phyloP scores from a whole-genome alignment of 2,797 vertebrate genomes.

The Parotocinclus haroldoi region DNA sequence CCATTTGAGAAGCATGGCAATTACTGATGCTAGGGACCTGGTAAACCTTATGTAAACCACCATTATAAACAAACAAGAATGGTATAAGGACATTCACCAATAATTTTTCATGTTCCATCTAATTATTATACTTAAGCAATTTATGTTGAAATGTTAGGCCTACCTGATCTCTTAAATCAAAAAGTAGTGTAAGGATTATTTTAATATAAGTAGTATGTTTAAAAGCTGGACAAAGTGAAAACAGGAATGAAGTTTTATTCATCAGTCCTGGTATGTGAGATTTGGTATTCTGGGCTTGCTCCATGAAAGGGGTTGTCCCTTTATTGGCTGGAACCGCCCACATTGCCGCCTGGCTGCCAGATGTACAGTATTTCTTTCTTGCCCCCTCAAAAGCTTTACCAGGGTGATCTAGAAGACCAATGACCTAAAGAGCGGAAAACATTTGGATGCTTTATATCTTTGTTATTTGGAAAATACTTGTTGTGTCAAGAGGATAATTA shows the following conservation, averaged over 20 bases:
- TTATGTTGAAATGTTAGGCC: background rate
- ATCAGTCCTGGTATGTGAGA: slow-evolving; percentile 16
- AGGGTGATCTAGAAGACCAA: slow-evolving; percentile 32
- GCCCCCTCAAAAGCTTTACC: slow-evolving; percentile 29
- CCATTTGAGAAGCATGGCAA: slow-evolving; percentile 16
- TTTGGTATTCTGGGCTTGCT: slow-evolving; percentile 29
- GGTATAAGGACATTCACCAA: too few relatives aligned
- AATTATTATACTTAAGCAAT: too few relatives aligned
- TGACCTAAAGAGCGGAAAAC: slow-evolving; percentile 10
- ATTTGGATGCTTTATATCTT: background rate
- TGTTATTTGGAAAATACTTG: slow-evolving; percentile 6
- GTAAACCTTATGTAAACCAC: slow-evolving; percentile 21
- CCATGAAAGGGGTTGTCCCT: slow-evolving; percentile 35
- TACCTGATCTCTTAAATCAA: background rate
- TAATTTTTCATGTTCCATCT: too few relatives aligned
- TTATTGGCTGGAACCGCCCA: slow-evolving; percentile 46
- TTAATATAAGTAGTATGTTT: background rate
- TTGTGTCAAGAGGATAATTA: slow-evolving; percentile 5
- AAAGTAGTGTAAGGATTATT: background rate
- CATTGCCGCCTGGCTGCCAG: slow-evolving; percentile 49
- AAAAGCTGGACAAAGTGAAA: background rate
- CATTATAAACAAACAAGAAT: too few relatives aligned
- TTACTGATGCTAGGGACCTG: slow-evolving; percentile 23
- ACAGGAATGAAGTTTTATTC: too few relatives aligned
- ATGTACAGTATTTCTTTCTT: slow-evolving; percentile 48